Evolutionary conservation across 1,140 invertebrate species (phyloP).

Genomic region (Bombus picipes): DNA sequence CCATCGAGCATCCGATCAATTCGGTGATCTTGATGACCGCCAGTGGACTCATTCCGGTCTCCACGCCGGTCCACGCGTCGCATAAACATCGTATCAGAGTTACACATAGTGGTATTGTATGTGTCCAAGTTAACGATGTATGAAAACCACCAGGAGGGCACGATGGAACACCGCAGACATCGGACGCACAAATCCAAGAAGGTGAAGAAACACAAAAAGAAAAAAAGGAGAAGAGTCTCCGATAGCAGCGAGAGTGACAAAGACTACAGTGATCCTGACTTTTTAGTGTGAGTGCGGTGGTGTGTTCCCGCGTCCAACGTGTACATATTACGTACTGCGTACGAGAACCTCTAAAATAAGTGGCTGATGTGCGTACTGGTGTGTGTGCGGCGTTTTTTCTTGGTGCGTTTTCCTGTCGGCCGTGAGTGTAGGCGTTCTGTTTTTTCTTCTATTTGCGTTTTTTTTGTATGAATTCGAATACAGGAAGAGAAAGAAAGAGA

Average conservation of each 20-base stretch:
- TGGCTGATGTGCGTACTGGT: background rate
- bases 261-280: conserved; percentile 89
- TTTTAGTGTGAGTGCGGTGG: conserved; percentile 80
- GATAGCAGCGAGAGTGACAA: conserved; percentile 87
- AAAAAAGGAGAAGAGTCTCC: conserved; percentile 86
- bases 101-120: conserved; percentile 64
- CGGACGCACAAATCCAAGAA: conserved; percentile 85
- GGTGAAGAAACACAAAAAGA: conserved; percentile 87
- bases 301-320: conserved; percentile 45
- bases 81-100: conserved; percentile 23
- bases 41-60: conserved; percentile 44
- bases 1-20: conserved; percentile 74
- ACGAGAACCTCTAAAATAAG: conserved; percentile 6
- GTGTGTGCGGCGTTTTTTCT: conserved; percentile 2
- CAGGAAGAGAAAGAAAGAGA: background rate
- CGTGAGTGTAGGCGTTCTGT: background rate
- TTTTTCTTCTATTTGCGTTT: background rate
- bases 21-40: conserved; percentile 67
- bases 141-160: conserved; percentile 80
- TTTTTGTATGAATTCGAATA: background rate
- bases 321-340: conserved; percentile 61
- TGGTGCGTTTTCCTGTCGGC: background rate
- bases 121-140: conserved; percentile 84
- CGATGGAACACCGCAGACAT: conserved; percentile 83
- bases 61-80: background rate